Evolutionary conservation across 30 jellyfish, hydroid and myxozoan species (phyloP), one percentile per base, ranked within the genome.

Genomic region (Hydractinia symbiolongicarpus): DNA sequence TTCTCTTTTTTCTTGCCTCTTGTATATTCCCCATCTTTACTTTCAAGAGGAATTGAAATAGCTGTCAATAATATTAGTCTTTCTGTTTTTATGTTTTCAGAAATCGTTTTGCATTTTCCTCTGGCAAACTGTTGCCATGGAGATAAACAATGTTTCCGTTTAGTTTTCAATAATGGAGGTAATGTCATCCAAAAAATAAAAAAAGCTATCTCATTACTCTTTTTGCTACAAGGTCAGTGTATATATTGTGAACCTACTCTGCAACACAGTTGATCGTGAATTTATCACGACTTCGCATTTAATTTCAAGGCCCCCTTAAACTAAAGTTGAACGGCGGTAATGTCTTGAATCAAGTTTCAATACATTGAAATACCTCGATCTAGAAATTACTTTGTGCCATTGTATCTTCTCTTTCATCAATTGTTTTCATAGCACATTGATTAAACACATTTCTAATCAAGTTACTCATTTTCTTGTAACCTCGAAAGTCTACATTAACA

Each of bases 261-360:
- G 74, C 9, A 64, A 2, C 74, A 13, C 74, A 64, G 74, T 64
- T 6, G 74, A 7, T 64, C 74, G 9, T 13, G 74, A 64, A 51
- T 64, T 64, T 7, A 64, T 64, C 74, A 64, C 74, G 7, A 72
- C 81, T 52, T 72, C 13, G 81, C 58, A 72, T 72, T 72, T 10
- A 15, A 52, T 4, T 72, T 72, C 81, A 5, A 72, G 81, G 0
- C 81, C 81, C n/a, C 40, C 74, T 64, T 64, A 51, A 64, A 13
- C 74, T 64, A 64, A 64, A 64, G 74, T 4, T 64, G 74, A 64
- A 6, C 9, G 74, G 74, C 74, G 74, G 74, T 13, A 64, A 13
- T 64, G 74, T 13, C 74, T 64, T 7, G 74, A 13, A 64, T 64
- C 5, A 64, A 64, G 4, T 64, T 64, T 44, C 74, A 64, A 64